These are phyloP conservation scores for Neoascia interrupta DNA, from an alignment of 2,888 invertebrate species.

Conservation along the genomic window DNA sequence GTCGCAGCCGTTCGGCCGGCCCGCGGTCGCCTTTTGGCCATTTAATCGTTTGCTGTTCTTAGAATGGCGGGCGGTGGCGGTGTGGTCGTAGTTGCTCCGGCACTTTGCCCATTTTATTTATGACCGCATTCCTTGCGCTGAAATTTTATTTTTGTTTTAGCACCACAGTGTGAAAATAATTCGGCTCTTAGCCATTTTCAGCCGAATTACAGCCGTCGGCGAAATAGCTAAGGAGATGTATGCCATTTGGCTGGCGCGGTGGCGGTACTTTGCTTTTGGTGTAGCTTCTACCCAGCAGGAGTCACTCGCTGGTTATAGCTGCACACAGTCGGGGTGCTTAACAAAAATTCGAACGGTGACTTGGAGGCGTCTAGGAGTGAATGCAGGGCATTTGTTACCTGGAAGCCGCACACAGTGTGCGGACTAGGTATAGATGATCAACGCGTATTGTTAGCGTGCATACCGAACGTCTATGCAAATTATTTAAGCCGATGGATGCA, in stretches of 20 bases:
- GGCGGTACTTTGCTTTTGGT: conserved; percentile 56
- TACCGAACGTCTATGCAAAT: conserved; percentile 60
- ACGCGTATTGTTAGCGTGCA: conserved; percentile 31
- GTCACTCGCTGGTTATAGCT: neutral
- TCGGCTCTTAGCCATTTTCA: conserved; percentile 66
- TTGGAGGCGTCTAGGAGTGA: conserved; percentile 49
- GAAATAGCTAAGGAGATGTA: neutral
- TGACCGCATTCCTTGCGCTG: conserved; percentile 65
- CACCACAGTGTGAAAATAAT: conserved; percentile 68
- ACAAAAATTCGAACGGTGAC: neutral
- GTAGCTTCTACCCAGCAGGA: conserved; percentile 54
- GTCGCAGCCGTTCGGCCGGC: conserved; percentile 36
- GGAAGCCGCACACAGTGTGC: conserved; percentile 25
- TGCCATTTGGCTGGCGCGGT: conserved; percentile 53
- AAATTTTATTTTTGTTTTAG: conserved; percentile 43
- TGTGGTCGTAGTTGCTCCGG: conserved; percentile 5
- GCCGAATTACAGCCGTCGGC: conserved; percentile 44
- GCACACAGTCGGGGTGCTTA: conserved; percentile 6
- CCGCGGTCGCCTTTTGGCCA: conserved; percentile 43
- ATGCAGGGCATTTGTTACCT: conserved; percentile 52
- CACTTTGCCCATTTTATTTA: conserved; percentile 60
- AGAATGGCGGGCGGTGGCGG: no score
- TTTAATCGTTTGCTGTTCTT: conserved; percentile 30
- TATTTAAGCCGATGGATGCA: conserved; percentile 47
- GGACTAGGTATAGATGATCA: conserved; percentile 51